Evolutionary conservation across 1,140 invertebrate species (phyloP).

Genomic region (Sesamia nonagrioides): DNA sequence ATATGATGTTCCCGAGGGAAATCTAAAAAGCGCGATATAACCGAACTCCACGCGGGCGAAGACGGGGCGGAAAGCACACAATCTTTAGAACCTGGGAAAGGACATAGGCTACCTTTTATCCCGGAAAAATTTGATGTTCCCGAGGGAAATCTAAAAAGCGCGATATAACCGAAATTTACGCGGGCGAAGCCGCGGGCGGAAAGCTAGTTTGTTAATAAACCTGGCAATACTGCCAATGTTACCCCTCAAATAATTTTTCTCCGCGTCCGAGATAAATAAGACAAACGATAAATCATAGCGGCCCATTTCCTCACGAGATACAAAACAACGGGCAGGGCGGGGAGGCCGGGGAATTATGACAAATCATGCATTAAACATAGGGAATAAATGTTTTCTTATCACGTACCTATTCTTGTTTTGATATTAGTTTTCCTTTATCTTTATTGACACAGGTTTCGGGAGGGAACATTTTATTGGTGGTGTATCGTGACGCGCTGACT

Average conservation of each 20-base stretch:
- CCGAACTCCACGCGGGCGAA: too few relatives aligned
- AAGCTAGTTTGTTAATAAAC: constrained; percentile 82
- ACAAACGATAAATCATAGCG: constrained; percentile 83
- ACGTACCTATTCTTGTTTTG: constrained; percentile 86
- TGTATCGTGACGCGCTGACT: constrained; percentile 67
- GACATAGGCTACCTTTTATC: too few relatives aligned
- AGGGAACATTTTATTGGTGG: constrained; percentile 77
- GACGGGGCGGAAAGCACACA: too few relatives aligned
- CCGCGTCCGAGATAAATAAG: constrained; percentile 81
- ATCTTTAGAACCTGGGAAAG: too few relatives aligned
- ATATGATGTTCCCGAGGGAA: too few relatives aligned
- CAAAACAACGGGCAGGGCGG: constrained; percentile 80
- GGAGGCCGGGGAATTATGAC: constrained; percentile 85
- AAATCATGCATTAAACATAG: constrained; percentile 88
- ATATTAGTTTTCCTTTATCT: constrained; percentile 87
- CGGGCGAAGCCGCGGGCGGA: too few relatives aligned
- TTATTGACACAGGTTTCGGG: constrained; percentile 85
- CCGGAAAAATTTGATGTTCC: too few relatives aligned
- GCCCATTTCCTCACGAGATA: constrained; percentile 80
- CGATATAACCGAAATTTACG: too few relatives aligned
- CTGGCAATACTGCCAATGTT: constrained; percentile 71
- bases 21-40: too few relatives aligned
- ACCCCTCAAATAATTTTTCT: constrained; percentile 75
- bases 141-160: too few relatives aligned
- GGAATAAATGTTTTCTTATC: constrained; percentile 88